Evolutionary conservation across 2,113 vertebrate genomes (phyloP), one percentile per base, ranked within the genome.

Genomic region (Sylvietta virens): DNA sequence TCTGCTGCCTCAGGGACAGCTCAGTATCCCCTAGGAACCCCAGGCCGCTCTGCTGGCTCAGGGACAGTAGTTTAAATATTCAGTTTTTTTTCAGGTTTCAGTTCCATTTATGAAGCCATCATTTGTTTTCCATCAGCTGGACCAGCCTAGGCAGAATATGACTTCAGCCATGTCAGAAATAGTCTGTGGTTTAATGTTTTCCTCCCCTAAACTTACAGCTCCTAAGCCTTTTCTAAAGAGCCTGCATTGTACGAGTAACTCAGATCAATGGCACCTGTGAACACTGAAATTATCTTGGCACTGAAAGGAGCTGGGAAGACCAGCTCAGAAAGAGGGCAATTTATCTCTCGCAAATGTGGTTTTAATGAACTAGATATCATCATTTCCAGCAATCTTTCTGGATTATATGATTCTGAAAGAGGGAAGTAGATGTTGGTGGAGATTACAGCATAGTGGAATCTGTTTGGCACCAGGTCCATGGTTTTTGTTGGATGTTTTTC

Each of bases 281-380:
- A 31, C 24, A 4, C 33, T 42, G 37, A 77, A 88, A 93, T 95
- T 62, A 91, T 40, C 56, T 82, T 92, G 92, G 90, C 88, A 48
- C 62, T 50, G 58, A 61, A 85, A 66, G 15, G 39, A 57, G 66
- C 7, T 74, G 72, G 58, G 91, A 69, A 60, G 86, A 94, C 51
- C 82, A 87, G 19, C 70, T 85, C 71, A 24, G 70, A 79, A 92
- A 74, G 27, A 19, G 95, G 77, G 70, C 66, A 19, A 71, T 94
- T 96, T 96, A 48, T 96, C 94, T 71, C 74, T 83, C 74, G 88
- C 78, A 97, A 96, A 96, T 95, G 86, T 50, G 65, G 31, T 92
- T 96, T 94, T 94, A 95, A 95, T 86, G 91, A 93, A 78, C 91
- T 93, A 86, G 85, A 45, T 89, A 73, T 66, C 53, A 82, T 74